A percentile compares a stretch with the other conserved stretches of the same genome.
Conservation (phyloP, 2,113 vertebrate species). For the Dromiciops gliroides region DNA sequence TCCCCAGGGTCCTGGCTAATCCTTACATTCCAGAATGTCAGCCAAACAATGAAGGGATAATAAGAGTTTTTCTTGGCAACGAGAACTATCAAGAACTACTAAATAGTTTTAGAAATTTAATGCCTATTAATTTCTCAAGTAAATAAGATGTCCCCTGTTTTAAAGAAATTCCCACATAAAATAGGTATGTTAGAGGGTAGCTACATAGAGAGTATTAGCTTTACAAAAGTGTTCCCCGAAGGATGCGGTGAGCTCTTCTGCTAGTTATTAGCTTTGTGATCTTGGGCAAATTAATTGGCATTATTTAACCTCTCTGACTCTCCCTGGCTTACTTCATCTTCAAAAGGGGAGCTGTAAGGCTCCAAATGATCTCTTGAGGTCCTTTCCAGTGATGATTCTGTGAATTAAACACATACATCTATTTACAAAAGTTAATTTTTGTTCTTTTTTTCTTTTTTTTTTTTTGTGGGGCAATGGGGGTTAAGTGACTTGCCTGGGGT, state of each 20-base stretch:
- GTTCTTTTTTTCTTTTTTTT: too few species aligned
- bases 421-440: constrained; percentile 47
- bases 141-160: constrained; percentile 35
- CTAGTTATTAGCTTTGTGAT: background rate
- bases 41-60: background rate
- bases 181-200: background rate
- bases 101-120: constrained; percentile 46
- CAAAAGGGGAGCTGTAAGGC: too few species aligned
- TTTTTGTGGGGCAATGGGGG: too few species aligned
- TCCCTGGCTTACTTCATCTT: too few species aligned
- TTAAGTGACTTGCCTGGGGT: too few species aligned
- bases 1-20: constrained; percentile 5
- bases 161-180: constrained; percentile 14
- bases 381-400: too few species aligned
- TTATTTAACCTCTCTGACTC: too few species aligned
- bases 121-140: constrained; percentile 25
- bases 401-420: constrained; percentile 37
- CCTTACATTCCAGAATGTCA: background rate
- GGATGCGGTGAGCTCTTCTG: background rate
- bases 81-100: constrained; percentile 5
- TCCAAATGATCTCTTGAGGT: too few species aligned
- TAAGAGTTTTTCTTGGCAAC: constrained; percentile 45
- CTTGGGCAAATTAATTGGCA: too few species aligned
- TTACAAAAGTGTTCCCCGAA: constrained; percentile 40
- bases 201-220: background rate